Evolutionary conservation across 2,797 vertebrate species (phyloP), one percentile per base, ranked within the genome.

Genomic region (Knipowitschia caucasica): DNA sequence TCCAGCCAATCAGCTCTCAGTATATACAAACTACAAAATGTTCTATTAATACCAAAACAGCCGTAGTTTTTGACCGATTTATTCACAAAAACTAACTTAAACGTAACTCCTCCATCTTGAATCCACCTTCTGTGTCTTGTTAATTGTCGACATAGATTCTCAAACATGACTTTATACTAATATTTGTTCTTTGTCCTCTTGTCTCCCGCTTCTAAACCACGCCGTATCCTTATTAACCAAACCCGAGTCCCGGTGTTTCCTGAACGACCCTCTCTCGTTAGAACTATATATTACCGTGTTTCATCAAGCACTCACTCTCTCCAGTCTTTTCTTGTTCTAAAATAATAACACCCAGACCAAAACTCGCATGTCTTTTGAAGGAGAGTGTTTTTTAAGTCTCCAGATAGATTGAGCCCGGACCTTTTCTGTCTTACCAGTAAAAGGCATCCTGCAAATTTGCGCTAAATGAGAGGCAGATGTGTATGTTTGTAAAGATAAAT

Each of bases 401-500:
- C 56, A 65, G 63, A 70, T 85, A 87, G 84, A 86, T 86, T 80
- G 74, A 84, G 81, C 71, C 82, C 80, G 80, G 85, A 85, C 36
- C 80, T 66, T 82, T 77, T 74, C 67, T 69, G 82, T 82, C 78
- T 80, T 77, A 72, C 69, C 67, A 75, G 77, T 83, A 84, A 89
- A 82, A 88, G 82, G 86, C 82, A 85, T 82, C 79, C 80, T 27
- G 56, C 79, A 89, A 88, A 81, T 75, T 76, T 85, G 81, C 63
- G 76, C 69, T 52, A 88, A 89, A 89, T 86, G 77, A 89, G 84
- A 78, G 67, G 60, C 88, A 88, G 86, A 88, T 89, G 87, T 86
- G 81, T 83, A 80, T 88, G 84, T 88, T 89, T 88, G 86, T 80
- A 85, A 81, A 83, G 85, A 85, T 87, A 87, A 87, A 90, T 89